Evolutionary conservation across 2,113 vertebrate species (phyloP).

Genomic region (Gavialis gangeticus): DNA sequence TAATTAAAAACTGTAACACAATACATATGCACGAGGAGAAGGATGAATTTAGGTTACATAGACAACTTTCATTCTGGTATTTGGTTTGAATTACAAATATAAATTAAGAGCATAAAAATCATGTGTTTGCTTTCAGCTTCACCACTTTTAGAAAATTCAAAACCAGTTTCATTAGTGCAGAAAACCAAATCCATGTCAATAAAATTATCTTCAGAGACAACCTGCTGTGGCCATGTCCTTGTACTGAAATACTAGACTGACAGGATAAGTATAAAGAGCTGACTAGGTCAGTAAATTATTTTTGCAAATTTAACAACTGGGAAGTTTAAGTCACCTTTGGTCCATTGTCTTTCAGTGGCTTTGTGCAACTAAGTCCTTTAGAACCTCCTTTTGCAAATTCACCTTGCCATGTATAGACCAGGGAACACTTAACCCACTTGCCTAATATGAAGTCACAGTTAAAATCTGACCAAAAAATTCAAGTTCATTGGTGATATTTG

Average conservation of each 20-base stretch:
- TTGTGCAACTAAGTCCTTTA: fast-evolving
- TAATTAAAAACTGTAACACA: too few relatives aligned
- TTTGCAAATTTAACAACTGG: too few relatives aligned
- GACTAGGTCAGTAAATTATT: too few relatives aligned
- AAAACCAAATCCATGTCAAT: background rate
- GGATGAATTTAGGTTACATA: too few relatives aligned
- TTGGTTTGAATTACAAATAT: too few relatives aligned
- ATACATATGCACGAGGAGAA: too few relatives aligned
- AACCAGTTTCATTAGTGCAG: background rate
- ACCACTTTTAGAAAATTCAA: background rate
- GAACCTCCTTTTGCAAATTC: background rate
- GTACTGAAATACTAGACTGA: background rate
- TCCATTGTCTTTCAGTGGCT: background rate
- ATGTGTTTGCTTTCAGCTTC: background rate
- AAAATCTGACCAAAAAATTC: background rate
- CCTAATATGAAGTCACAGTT: background rate
- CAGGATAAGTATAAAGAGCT: background rate
- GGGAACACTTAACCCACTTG: background rate
- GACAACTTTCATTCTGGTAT: too few relatives aligned
- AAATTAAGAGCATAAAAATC: background rate
- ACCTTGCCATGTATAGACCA: background rate
- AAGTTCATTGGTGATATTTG: background rate
- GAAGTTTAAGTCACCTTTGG: background rate
- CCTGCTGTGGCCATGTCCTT: background rate
- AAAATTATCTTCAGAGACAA: background rate